These are phyloP conservation scores for Pluvialis apricaria DNA, from an alignment of 2,113 vertebrate genomes.

Conservation along the genomic window DNA sequence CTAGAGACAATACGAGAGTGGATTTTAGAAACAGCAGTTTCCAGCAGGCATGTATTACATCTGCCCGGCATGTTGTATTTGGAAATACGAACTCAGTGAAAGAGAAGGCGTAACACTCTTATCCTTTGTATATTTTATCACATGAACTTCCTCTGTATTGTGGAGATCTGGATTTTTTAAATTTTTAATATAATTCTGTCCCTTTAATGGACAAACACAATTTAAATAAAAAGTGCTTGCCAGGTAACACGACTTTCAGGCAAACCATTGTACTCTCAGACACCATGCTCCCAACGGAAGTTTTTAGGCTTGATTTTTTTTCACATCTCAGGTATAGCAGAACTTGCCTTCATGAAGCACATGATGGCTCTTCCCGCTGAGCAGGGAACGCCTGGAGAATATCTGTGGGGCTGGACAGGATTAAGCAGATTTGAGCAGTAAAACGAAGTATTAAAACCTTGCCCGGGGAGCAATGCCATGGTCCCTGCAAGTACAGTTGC, in stretches of 20 bases:
- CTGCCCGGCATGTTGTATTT: background rate
- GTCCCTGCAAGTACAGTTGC: too few species aligned
- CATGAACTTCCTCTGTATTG: background rate
- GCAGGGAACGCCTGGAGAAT: background rate
- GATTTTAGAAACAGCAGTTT: background rate
- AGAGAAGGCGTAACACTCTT: background rate
- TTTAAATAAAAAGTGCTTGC: background rate
- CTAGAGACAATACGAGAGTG: background rate
- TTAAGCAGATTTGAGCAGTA: background rate
- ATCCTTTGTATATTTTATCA: background rate
- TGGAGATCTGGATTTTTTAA: background rate
- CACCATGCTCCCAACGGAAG: accelerated
- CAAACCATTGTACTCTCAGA: background rate
- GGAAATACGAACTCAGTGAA: accelerated
- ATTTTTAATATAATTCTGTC: background rate
- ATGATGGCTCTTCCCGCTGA: background rate
- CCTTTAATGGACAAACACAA: background rate
- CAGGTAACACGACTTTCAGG: background rate
- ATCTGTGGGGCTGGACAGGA: accelerated
- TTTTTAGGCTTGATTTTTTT: background rate
- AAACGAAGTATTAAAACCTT: accelerated
- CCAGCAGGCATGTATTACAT: background rate
- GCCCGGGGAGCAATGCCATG: accelerated
- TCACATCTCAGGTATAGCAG: background rate
- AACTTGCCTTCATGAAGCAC: background rate